Evolutionary conservation across 1,140 invertebrate genomes (phyloP).

Genomic region (Drosophila pallidifrons): DNA sequence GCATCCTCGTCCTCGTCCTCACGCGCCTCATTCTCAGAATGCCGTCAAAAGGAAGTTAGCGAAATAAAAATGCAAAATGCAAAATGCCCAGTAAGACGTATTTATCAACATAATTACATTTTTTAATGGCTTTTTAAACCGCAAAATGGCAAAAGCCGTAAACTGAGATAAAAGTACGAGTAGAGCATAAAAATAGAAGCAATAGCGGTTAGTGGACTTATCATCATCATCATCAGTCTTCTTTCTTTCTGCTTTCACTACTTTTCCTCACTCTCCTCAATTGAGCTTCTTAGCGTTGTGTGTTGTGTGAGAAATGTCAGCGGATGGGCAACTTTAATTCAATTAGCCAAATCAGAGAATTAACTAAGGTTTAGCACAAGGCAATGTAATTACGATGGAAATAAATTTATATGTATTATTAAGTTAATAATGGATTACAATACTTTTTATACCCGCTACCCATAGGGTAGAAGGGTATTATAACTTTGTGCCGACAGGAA

Average conservation of each 20-base stretch:
- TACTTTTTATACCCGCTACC: too few relatives aligned
- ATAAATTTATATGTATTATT: too few relatives aligned
- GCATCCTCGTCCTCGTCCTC: not conserved
- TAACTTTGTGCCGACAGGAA: too few relatives aligned
- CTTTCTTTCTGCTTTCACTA: not conserved
- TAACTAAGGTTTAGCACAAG: not conserved
- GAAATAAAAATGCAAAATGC: slow-evolving; percentile 72
- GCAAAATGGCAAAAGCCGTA: slow-evolving; percentile 76
- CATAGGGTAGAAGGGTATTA: too few relatives aligned
- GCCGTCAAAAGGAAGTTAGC: slow-evolving; percentile 60
- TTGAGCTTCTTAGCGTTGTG: not conserved
- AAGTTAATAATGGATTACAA: not conserved
- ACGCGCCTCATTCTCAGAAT: not conserved
- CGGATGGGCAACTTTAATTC: slow-evolving; percentile 31
- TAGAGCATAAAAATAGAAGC: slow-evolving; percentile 28
- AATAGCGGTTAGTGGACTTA: slow-evolving; percentile 19
- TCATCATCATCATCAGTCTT: not conserved
- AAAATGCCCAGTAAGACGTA: slow-evolving; percentile 79
- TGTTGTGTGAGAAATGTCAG: not conserved
- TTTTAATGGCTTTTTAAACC: slow-evolving; percentile 84
- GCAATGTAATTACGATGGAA: not conserved
- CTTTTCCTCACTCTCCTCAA: not conserved
- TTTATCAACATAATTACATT: slow-evolving; percentile 85
- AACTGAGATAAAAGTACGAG: slow-evolving; percentile 65
- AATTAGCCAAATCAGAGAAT: slow-evolving; percentile 31